Conservation (phyloP, 2,797 vertebrate species). For the Oreortyx pictus region DNA sequence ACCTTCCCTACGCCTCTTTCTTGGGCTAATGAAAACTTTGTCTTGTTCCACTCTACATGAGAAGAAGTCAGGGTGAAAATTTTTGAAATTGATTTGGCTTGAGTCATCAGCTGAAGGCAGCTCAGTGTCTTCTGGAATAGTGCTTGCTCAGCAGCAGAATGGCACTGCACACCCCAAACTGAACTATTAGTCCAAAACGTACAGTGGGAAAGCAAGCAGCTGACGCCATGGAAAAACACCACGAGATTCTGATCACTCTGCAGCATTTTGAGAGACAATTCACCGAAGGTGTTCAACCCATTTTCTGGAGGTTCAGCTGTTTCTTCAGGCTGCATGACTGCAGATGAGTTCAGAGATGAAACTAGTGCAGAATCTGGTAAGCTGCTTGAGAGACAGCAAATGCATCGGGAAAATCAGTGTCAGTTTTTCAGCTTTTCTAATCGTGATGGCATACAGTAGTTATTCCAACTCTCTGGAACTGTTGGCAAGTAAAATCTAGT, state of each 20-base stretch:
- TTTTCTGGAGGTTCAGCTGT: neutral
- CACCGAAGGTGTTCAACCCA: neutral
- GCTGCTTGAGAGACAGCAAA: neutral
- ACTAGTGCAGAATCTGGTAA: neutral
- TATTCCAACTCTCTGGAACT: neutral
- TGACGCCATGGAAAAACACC: neutral
- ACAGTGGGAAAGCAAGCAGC: neutral
- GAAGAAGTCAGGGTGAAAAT: neutral
- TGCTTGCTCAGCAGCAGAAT: neutral
- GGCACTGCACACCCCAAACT: neutral
- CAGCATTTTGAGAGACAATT: neutral
- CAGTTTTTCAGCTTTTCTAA: neutral
- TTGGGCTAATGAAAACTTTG: neutral
- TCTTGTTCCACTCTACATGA: neutral
- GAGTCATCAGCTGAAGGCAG: neutral
- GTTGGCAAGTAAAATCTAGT: neutral
- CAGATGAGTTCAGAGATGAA: neutral
- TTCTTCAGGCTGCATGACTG: neutral
- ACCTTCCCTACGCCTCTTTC: neutral
- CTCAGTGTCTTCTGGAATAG: neutral
- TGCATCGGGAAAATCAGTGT: neutral
- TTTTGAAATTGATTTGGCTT: neutral
- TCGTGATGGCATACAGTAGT: neutral
- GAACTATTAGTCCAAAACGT: neutral
- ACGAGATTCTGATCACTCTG: neutral